Evolutionary conservation across 2,113 vertebrate species (phyloP).

Genomic region (Xenopus laevis): DNA sequence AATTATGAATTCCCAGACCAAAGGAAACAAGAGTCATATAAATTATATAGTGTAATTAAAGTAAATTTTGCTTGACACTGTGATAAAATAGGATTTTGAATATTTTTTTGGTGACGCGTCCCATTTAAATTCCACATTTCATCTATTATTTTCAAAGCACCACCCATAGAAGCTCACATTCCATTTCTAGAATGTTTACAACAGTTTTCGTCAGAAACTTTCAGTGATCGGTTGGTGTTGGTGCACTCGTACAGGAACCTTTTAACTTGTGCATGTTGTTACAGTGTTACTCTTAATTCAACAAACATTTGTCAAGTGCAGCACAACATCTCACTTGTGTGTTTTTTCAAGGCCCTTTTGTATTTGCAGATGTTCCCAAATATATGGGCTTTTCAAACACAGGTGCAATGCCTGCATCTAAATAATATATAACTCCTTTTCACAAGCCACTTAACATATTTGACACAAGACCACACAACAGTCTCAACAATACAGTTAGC

Average conservation of each 20-base stretch:
- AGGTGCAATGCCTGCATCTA: conserved; percentile 18
- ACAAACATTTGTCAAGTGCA: background rate
- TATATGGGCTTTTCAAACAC: conserved; percentile 12
- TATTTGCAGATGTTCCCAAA: conserved; percentile 29
- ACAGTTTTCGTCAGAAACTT: background rate
- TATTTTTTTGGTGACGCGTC: too few relatives aligned
- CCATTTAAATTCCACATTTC: too few relatives aligned
- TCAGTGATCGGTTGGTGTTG: background rate
- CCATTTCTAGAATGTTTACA: too few relatives aligned
- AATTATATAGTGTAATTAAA: too few relatives aligned
- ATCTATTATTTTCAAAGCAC: too few relatives aligned
- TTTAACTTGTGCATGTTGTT: conserved; percentile 10
- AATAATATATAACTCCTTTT: background rate
- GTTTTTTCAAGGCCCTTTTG: conserved; percentile 10
- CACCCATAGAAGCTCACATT: too few relatives aligned
- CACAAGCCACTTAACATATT: conserved; percentile 34
- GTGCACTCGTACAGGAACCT: background rate
- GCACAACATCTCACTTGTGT: background rate
- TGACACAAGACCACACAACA: conserved; percentile 26
- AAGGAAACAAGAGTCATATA: too few relatives aligned
- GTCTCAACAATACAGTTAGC: background rate
- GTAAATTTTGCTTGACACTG: too few relatives aligned
- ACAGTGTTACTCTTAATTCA: conserved; percentile 8
- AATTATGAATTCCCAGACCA: too few relatives aligned
- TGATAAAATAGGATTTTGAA: too few relatives aligned